Evolutionary conservation across 2,888 invertebrate species (phyloP), one percentile per base, ranked within the genome.

Genomic region (Parnassius smintheus): DNA sequence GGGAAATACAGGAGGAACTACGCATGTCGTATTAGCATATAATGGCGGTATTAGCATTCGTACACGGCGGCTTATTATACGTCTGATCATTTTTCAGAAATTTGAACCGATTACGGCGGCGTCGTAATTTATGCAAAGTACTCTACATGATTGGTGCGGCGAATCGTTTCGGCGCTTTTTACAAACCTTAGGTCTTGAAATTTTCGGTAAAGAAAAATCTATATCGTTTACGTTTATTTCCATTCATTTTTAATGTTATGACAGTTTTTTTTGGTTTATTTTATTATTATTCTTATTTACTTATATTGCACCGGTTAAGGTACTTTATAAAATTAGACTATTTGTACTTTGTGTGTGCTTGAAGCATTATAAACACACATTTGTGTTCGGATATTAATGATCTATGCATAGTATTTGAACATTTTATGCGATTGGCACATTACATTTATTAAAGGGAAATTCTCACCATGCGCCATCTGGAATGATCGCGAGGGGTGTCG

Each of bases 31-130:
- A 89, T 91, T 89, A 88, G 76, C 89, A 88, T 91, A 88, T 88
- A 89, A 91, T 89, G 78, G 88, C 77, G 85, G 80, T 88, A 87
- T 88, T 90, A 86, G 85, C 88, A 88, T 91, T 86, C 79, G 80
- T 69, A 77, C 80, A 75, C 79, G 74, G 78, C 72, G 78, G 81
- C 77, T 83, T 84, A 83, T 85, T 87, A 85, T 82, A 83, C 84
- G 80, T 76, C 80, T 74, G 83, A 80, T 85, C 83, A 85, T 88
- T 91, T 88, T 87, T 86, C 83, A 80, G 77, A 85, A 87, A 84
- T 79, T 78, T 82, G 77, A 80, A 81, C 79, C 78, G 80, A 80
- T 83, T 71, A 77, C 77, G 82, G 56, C 82, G 79, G 69, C 73
- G 71, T 68, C 69, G 81, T 88, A 88, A 90, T 90, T 82, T 88